Evolutionary conservation across 2,113 vertebrate species (phyloP).

Genomic region (Myotis yumanensis): DNA sequence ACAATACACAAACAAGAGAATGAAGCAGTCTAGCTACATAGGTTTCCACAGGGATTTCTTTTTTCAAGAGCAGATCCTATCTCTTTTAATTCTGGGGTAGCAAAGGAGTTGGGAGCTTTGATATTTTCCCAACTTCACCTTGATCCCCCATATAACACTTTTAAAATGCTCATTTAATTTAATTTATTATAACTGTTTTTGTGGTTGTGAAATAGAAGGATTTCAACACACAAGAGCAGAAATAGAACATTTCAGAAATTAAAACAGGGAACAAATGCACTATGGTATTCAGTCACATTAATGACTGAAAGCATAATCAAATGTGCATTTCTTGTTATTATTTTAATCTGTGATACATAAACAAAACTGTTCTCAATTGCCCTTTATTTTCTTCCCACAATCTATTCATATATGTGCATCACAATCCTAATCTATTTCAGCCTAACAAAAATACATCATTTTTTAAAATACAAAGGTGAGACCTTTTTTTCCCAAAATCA

Average conservation of each 20-base stretch:
- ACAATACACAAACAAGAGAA: not conserved
- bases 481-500: not conserved
- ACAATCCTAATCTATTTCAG: not conserved
- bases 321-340: not conserved
- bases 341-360: not conserved
- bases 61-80: not conserved
- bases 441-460: not conserved
- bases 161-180: not conserved
- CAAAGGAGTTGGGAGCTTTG: not conserved
- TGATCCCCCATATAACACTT: not conserved
- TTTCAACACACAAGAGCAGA: not conserved
- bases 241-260: constrained; percentile 5
- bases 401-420: not conserved
- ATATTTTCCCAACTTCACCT: not conserved
- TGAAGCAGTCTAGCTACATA: not conserved
- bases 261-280: not conserved
- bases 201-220: not conserved
- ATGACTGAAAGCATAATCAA: not conserved
- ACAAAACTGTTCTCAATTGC: not conserved
- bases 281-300: not conserved
- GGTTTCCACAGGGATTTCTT: not conserved
- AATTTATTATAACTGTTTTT: not conserved
- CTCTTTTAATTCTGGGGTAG: not conserved
- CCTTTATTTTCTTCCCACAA: not conserved
- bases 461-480: not conserved